A percentile compares a stretch with the other conserved stretches of the same genome.
Evolutionary conservation across 2,113 vertebrate genomes (phyloP).

Genomic region (Scomber colias): DNA sequence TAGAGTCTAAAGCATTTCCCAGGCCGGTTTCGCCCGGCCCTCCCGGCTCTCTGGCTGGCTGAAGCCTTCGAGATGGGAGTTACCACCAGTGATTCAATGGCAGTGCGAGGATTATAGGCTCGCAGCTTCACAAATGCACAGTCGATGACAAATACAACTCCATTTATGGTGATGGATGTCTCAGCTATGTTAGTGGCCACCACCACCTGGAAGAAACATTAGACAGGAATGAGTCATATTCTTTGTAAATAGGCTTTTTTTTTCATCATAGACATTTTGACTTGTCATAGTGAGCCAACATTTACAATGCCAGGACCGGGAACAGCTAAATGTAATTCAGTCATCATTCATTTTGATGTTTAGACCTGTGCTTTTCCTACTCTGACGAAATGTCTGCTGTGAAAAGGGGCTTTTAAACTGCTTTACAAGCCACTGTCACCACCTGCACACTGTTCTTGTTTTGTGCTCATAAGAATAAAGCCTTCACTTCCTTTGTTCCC

Average conservation of each 20-base stretch:
- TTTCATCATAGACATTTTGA: no score
- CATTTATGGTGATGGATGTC: slow-evolving; percentile 96
- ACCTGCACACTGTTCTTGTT: no score
- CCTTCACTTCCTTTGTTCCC: not conserved
- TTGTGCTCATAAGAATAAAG: not conserved
- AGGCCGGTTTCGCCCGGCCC: slow-evolving; percentile 92
- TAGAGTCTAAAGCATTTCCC: slow-evolving; percentile 97
- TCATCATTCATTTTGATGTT: no score
- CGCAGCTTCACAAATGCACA: slow-evolving; percentile 97
- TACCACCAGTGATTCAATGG: slow-evolving; percentile 95
- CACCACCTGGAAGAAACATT: slow-evolving; percentile 87
- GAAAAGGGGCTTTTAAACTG: not conserved
- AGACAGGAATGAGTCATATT: not conserved
- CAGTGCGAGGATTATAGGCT: slow-evolving; percentile 94
- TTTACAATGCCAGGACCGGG: no score
- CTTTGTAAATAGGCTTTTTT: not conserved
- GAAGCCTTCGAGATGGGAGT: slow-evolving; percentile 97
- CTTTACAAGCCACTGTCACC: not conserved
- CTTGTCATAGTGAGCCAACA: no score
- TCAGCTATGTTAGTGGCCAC: slow-evolving; percentile 98
- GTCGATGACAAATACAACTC: slow-evolving; percentile 93
- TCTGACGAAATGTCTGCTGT: no score
- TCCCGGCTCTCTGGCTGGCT: slow-evolving; percentile 93
- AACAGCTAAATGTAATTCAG: no score
- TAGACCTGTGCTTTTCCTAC: no score